These are phyloP conservation scores for Lasioglossum baleicum DNA, from an alignment of 1,140 invertebrate species.

Conservation along the genomic window DNA sequence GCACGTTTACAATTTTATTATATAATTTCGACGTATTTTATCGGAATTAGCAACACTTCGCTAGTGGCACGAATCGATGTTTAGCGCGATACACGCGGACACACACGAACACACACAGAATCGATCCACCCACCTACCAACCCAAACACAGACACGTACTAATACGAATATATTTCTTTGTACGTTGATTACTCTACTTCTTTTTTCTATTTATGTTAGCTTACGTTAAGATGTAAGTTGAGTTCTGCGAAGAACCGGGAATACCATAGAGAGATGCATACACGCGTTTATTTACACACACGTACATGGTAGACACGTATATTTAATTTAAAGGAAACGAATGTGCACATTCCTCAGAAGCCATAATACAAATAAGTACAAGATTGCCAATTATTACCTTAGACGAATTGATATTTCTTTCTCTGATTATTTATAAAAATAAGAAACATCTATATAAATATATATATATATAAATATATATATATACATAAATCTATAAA, in stretches of 20 bases:
- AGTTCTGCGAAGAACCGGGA: conserved; percentile 1
- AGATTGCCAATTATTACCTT: conserved; percentile 77
- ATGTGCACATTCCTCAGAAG: conserved; percentile 77
- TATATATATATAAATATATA: conserved; percentile 60
- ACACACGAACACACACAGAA: neutral
- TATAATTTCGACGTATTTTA: conserved; percentile 17
- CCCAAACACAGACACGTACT: neutral
- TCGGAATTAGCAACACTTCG: conserved; percentile 18
- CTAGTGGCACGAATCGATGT: conserved; percentile 20
- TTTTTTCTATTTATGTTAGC: conserved; percentile 35
- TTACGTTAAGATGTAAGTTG: conserved; percentile 1
- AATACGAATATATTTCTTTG: conserved; percentile 27
- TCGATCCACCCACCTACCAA: neutral
- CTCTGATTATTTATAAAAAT: conserved; percentile 72
- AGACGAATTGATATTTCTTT: conserved; percentile 65
- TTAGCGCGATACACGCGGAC: conserved; percentile 5
- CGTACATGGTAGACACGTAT: conserved; percentile 21
- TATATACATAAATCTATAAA: too few relatives aligned
- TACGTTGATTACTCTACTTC: conserved; percentile 18
- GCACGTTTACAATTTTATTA: conserved; percentile 22
- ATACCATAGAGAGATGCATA: conserved; percentile 25
- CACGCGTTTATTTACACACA: conserved; percentile 41
- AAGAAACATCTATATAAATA: conserved; percentile 70
- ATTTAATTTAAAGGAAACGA: conserved; percentile 48
- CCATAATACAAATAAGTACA: conserved; percentile 74